Conservation (phyloP, 2,888 invertebrate species). For the Chalcis sispes region DNA sequence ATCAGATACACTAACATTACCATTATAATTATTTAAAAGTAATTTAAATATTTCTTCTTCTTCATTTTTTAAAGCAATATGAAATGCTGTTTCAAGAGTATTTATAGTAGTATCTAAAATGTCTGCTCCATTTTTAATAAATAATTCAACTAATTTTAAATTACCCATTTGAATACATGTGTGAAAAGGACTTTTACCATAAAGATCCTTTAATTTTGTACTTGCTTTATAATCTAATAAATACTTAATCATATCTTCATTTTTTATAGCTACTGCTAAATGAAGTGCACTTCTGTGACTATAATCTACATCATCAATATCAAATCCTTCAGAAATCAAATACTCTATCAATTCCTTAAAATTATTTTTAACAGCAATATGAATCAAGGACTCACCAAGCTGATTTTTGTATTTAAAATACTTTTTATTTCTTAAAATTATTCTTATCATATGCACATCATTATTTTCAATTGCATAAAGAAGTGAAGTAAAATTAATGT, state of each 20-base stretch:
- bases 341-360: conserved; percentile 25
- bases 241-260: conserved; percentile 30
- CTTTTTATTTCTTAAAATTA: conserved; percentile 15
- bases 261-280: conserved; percentile 8
- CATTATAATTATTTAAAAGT: conserved; percentile 6
- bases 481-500: conserved; percentile 8
- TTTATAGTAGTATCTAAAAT: conserved; percentile 14
- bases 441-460: conserved; percentile 8
- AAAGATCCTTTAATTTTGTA: conserved; percentile 5
- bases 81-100: conserved; percentile 29
- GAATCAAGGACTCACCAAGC: conserved; percentile 35
- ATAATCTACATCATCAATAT: conserved; percentile 27
- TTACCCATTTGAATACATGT: conserved; percentile 3
- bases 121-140: conserved; percentile 22
- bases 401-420: conserved; percentile 20
- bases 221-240: conserved; percentile 25
- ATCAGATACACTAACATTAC: conserved; percentile 16
- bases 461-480: conserved; percentile 5
- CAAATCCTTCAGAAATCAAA: conserved; percentile 3
- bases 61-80: conserved; percentile 28
- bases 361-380: conserved; percentile 29
- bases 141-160: conserved; percentile 1
- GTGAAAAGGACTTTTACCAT: conserved; percentile 39
- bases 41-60: conserved; percentile 12
- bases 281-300: conserved; percentile 38